Percentiles rank a stretch among this genome's conserved stretches.
These are phyloP conservation scores for Heterodera filipjevi DNA, from an alignment of 2,888 invertebrate genomes.

Conservation along the genomic window DNA sequence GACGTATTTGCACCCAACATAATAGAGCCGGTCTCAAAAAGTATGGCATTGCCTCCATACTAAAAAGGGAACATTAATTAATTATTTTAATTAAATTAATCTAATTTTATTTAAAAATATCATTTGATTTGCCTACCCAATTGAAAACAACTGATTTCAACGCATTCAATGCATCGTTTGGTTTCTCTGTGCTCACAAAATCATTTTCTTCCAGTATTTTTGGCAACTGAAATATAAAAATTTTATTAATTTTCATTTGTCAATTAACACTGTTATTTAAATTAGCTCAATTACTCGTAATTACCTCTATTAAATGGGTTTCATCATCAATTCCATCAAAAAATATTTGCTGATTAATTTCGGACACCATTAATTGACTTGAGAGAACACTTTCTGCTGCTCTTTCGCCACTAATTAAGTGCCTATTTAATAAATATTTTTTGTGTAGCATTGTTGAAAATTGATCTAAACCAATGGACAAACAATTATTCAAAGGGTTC, in stretches of 20 bases:
- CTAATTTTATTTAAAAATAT: neutral
- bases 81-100: neutral
- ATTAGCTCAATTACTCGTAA: no score
- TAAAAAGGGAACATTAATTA: neutral
- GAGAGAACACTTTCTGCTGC: neutral
- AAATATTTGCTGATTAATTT: slow-evolving; percentile 2
- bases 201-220: neutral
- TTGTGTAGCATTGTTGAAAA: neutral
- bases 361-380: neutral
- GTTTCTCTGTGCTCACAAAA: neutral
- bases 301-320: neutral
- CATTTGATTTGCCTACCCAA: neutral
- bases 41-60: neutral
- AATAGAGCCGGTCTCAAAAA: neutral
- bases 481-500: no score
- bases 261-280: no score
- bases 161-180: neutral
- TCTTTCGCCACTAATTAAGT: neutral
- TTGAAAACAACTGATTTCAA: neutral
- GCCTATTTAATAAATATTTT: neutral
- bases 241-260: neutral
- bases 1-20: neutral
- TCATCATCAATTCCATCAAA: neutral
- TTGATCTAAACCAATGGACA: neutral
- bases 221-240: neutral